These are phyloP conservation scores for Accipiter cooperii DNA, from an alignment of 2,113 vertebrate species.

Conservation along the genomic window DNA sequence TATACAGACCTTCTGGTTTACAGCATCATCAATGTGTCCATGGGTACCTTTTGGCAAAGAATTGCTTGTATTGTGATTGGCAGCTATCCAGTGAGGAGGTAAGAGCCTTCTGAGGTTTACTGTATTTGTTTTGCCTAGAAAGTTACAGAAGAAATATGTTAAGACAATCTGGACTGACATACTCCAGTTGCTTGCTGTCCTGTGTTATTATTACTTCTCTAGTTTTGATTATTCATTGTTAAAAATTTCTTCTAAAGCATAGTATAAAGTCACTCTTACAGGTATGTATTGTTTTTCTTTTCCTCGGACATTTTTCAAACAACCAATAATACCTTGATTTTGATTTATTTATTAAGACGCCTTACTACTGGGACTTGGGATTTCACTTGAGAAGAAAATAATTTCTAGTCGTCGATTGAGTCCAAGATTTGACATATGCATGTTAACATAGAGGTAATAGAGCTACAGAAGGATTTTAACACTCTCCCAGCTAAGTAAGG, in stretches of 20 bases:
- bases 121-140: background rate
- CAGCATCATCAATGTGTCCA: background rate
- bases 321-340: background rate
- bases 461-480: background rate
- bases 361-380: background rate
- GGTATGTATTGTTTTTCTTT: background rate
- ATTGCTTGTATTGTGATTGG: background rate
- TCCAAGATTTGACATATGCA: background rate
- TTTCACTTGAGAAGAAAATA: background rate
- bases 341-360: background rate
- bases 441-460: background rate
- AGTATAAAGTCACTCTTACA: background rate
- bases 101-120: background rate
- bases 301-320: background rate
- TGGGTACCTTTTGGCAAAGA: background rate
- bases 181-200: background rate
- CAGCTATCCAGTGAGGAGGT: background rate
- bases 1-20: background rate
- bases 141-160: background rate
- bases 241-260: background rate
- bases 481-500: background rate
- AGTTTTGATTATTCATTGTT: background rate
- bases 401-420: background rate
- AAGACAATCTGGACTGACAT: background rate
- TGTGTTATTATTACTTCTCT: background rate